Evolutionary conservation across 2,797 vertebrate species (phyloP).

Genomic region (Mergus octosetaceus): DNA sequence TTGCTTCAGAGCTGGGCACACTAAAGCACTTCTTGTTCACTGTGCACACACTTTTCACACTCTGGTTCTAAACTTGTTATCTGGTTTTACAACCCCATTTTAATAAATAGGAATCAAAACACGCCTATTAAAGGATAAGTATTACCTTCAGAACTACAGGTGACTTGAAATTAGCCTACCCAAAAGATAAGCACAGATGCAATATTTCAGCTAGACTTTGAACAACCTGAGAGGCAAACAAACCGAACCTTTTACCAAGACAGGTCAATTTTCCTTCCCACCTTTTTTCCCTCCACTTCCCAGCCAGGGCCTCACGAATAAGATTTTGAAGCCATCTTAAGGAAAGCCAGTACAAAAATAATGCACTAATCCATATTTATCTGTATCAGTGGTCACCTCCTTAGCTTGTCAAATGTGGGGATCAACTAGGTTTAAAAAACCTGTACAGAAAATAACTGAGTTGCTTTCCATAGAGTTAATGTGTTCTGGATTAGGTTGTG

Average conservation of each 20-base stretch:
- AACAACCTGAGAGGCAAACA: neutral
- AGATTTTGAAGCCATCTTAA: neutral
- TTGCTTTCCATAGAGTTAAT: neutral
- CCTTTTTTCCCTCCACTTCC: neutral
- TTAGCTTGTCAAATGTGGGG: neutral
- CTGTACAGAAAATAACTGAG: too few relatives aligned
- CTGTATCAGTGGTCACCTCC: neutral
- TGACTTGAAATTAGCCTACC: neutral
- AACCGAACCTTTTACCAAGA: neutral
- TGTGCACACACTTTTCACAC: neutral
- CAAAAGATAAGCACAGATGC: neutral
- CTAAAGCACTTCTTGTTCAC: neutral
- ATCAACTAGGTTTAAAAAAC: neutral
- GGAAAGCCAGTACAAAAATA: neutral
- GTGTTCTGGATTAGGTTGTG: neutral
- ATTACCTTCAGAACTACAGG: too few relatives aligned
- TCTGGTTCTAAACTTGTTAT: neutral
- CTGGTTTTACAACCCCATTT: neutral
- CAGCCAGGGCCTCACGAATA: neutral
- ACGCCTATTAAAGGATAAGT: neutral
- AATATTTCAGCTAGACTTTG: neutral
- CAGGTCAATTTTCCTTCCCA: neutral
- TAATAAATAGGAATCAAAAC: neutral
- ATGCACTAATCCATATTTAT: neutral
- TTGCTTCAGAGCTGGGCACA: neutral